A percentile compares a stretch with the other conserved stretches of the same genome.
Evolutionary conservation across 2,797 vertebrate genomes (phyloP).

Genomic region (Mus caroli): DNA sequence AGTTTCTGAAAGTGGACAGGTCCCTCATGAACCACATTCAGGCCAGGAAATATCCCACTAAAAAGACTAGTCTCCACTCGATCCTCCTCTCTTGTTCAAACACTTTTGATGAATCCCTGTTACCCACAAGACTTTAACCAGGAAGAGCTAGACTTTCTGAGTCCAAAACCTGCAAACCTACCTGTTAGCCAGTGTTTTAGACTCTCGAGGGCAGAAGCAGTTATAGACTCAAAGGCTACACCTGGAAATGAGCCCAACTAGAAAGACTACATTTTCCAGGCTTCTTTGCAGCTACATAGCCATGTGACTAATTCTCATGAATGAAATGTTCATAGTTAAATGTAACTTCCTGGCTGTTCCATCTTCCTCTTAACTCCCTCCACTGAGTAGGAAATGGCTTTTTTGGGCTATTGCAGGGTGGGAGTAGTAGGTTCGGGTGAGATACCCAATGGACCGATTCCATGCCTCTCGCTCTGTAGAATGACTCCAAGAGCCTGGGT

Average conservation of each 20-base stretch:
- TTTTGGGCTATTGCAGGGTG: background rate
- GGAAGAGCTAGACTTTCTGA: background rate
- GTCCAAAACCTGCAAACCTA: background rate
- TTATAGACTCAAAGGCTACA: background rate
- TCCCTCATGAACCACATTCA: background rate
- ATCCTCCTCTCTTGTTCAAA: background rate
- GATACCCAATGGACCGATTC: background rate
- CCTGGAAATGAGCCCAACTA: background rate
- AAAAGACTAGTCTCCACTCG: background rate
- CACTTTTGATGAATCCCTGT: background rate
- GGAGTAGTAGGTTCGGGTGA: background rate
- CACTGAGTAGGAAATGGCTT: background rate
- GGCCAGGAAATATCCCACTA: background rate
- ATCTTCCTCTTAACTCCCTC: background rate
- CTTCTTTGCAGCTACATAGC: constrained; percentile 1
- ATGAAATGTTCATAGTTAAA: background rate
- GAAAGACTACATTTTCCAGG: constrained; percentile 67
- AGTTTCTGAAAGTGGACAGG: background rate
- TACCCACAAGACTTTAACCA: background rate
- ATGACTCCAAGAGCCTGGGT: background rate
- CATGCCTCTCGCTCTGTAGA: background rate
- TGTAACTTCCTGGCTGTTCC: background rate
- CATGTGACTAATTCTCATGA: constrained; percentile 27
- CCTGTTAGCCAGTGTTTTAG: background rate
- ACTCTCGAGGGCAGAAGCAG: background rate